Base-by-base conservation (phyloP, 1,140 invertebrate genomes). In the Solen grandis region DNA sequence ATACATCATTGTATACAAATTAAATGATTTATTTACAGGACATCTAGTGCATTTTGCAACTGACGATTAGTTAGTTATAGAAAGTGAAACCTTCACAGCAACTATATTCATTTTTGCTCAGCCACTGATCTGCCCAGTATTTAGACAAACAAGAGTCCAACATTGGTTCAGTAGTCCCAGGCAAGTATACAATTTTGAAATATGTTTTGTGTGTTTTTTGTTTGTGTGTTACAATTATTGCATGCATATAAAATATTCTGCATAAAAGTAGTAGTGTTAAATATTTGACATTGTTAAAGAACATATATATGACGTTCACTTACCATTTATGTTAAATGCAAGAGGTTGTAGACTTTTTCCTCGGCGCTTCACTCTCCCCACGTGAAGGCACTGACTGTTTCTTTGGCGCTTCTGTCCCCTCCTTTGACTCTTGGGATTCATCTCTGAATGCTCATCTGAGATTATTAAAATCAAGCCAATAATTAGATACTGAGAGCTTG, bases 291-390 rank as follows among this genome's bases (percentile, higher is more conserved):
- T 33, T 62, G 59, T 62, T 62, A 27, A 27, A 31, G n/a, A n/a
- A n/a, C n/a, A n/a, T n/a, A n/a, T n/a, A 62, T 14, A 62, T 57
- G 54, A 57, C n/a, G 54, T 57, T 57, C 54, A 62, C 22, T 29
- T 29, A 62, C 59, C 22, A 62, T 27, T 62, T 62, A 62, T n/a
- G 59, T 62, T 62, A 27, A 62, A 62, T 62, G 29, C 59, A n/a
- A n/a, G n/a, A n/a, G n/a, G n/a, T n/a, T n/a, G n/a, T n/a, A n/a
- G n/a, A n/a, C n/a, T n/a, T n/a, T 62, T 62, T 62, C 59, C 35
- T 62, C 5, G 29, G 59, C 59, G 29, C 59, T 62, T 62, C 29
- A 29, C 29, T 62, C 59, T 27, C 59, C 59, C 59, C 14, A 27
- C n/a, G n/a, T n/a, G n/a, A 25, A 4, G 22, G 22, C 27, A 4